phyloP scores from a whole-genome alignment of 2,113 vertebrate species.

The Probosciger aterrimus region DNA sequence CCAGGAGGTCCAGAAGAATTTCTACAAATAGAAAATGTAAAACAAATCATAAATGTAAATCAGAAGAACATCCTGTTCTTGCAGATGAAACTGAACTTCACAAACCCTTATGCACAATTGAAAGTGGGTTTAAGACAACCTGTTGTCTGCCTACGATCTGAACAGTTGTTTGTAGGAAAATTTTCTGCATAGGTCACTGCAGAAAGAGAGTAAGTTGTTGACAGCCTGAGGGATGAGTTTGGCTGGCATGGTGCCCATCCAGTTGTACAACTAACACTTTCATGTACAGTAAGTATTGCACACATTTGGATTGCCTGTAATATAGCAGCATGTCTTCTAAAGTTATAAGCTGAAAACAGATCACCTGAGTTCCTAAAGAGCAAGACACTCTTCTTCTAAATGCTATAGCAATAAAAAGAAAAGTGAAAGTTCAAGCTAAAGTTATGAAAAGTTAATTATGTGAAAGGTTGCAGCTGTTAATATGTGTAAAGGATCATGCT shows the following conservation, averaged over 20 bases:
- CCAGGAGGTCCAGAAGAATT: background rate
- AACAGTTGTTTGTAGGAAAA: conserved; percentile 32
- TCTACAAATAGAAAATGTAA: conserved; percentile 10
- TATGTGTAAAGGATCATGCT: background rate
- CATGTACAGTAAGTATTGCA: background rate
- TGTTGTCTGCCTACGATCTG: background rate
- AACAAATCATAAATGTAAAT: background rate
- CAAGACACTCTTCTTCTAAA: background rate
- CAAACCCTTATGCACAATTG: background rate
- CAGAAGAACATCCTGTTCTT: background rate
- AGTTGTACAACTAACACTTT: background rate
- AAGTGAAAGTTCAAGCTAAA: background rate
- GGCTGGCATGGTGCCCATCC: background rate
- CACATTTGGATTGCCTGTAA: background rate
- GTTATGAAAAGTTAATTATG: background rate
- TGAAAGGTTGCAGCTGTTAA: background rate
- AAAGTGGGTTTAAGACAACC: conserved; percentile 8
- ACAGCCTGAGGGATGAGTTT: conserved; percentile 40
- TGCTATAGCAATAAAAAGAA: background rate
- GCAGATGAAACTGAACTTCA: background rate
- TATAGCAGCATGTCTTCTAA: background rate
- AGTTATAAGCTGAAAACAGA: background rate
- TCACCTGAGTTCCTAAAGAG: background rate
- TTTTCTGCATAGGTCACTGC: background rate
- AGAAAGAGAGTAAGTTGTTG: conserved; percentile 28